phyloP scores from a whole-genome alignment of 2,888 invertebrate species.

The Brenthis daphne region DNA sequence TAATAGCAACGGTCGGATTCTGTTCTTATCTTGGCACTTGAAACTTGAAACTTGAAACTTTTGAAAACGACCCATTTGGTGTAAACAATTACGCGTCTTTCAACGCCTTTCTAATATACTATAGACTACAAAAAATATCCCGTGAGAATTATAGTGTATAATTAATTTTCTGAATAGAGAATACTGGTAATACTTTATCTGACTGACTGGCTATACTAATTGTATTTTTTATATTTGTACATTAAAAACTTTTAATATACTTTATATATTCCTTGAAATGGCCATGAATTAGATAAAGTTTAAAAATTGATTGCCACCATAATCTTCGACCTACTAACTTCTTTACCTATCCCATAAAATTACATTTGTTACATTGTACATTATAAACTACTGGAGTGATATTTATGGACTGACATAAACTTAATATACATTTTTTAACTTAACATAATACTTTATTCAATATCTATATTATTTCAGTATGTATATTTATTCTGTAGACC shows the following conservation, averaged over 20 bases:
- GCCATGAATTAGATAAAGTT: no score
- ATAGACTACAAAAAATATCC: not conserved
- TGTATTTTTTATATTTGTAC: no score
- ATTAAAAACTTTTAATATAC: no score
- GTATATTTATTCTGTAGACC: not conserved
- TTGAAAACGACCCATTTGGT: slow-evolving; percentile 7
- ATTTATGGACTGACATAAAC: not conserved
- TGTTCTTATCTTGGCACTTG: not conserved
- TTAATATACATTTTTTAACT: not conserved
- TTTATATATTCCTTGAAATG: no score
- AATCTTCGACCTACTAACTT: no score
- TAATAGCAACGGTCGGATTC: not conserved
- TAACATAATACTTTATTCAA: not conserved
- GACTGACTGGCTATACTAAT: not conserved
- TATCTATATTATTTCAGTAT: not conserved
- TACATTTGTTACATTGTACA: no score
- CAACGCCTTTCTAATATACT: not conserved
- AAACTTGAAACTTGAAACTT: no score
- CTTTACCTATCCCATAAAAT: no score
- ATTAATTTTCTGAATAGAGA: no score
- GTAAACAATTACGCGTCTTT: slow-evolving; percentile 3
- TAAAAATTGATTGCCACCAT: no score
- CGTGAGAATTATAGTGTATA: no score
- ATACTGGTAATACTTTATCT: not conserved
- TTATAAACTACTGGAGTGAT: no score